Percentiles rank a stretch among this genome's conserved stretches.
Conservation (phyloP, 2,888 invertebrate species). For the Heliconius cydno region DNA sequence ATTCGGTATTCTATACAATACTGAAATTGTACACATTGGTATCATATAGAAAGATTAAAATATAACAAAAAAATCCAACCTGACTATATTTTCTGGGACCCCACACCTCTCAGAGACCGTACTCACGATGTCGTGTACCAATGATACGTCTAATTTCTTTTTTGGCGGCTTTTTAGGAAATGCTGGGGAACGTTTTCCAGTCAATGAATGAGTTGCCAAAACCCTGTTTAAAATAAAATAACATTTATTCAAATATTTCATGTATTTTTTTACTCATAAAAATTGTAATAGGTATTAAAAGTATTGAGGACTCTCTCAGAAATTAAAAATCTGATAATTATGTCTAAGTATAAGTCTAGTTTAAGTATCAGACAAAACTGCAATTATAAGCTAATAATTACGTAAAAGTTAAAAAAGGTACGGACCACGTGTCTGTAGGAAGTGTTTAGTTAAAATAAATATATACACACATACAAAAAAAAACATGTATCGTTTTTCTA, state of each 20-base stretch:
- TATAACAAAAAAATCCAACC: neutral
- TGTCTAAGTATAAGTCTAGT: no score
- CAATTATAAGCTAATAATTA: no score
- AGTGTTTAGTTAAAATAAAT: no score
- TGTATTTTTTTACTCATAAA: neutral
- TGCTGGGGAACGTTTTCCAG: conserved; percentile 83
- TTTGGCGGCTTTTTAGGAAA: conserved; percentile 70
- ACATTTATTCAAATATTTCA: neutral
- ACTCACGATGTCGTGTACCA: conserved; percentile 80
- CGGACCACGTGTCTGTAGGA: no score
- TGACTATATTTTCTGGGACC: neutral
- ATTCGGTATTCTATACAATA: no score
- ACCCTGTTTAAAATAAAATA: conserved; percentile 2
- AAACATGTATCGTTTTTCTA: neutral
- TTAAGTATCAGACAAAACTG: no score
- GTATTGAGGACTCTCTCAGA: no score
- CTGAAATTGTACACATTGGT: no score
- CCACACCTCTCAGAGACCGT: conserved; percentile 67
- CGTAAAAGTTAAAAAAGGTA: no score
- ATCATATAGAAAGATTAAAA: neutral
- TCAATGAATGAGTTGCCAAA: conserved; percentile 82
- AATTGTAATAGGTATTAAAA: no score
- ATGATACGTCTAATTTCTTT: conserved; percentile 69
- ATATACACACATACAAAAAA: no score
- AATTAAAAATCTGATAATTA: no score